Percentiles rank a stretch among this genome's conserved stretches.
Evolutionary conservation across 2,888 invertebrate genomes (phyloP).

Genomic region (Torymus texanus): DNA sequence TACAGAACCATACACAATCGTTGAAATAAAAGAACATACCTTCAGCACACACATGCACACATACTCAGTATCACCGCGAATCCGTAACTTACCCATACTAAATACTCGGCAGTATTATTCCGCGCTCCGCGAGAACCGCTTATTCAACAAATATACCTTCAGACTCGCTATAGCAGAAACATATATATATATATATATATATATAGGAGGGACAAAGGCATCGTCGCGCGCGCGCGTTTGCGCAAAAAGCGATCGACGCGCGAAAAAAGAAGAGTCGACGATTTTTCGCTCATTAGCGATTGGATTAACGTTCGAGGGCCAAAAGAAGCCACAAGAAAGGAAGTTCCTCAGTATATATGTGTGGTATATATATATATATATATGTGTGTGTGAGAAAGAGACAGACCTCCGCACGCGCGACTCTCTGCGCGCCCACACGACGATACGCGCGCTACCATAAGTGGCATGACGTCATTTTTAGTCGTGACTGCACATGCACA

Average conservation of each 20-base stretch:
- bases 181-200: neutral
- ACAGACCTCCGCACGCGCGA: conserved; percentile 59
- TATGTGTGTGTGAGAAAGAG: too few species aligned
- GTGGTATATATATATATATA: too few species aligned
- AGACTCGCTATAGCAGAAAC: too few species aligned
- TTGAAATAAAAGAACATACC: too few species aligned
- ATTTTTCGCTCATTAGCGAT: conserved; percentile 50
- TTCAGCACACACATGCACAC: too few species aligned
- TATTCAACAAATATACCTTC: conserved; percentile 11
- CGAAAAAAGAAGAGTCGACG: neutral
- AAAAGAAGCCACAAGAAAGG: neutral
- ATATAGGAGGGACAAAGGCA: neutral
- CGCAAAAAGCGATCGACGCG: conserved; percentile 13
- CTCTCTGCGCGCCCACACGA: conserved; percentile 62
- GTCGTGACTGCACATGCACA: conserved; percentile 64
- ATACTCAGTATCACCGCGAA: neutral
- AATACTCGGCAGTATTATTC: neutral
- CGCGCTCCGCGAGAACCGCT: conserved; percentile 13
- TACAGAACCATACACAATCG: too few species aligned
- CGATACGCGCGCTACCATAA: conserved; percentile 65
- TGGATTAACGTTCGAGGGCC: conserved; percentile 14
- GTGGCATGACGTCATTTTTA: conserved; percentile 69
- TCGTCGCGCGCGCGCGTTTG: neutral
- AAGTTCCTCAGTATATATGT: neutral
- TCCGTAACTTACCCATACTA: conserved; percentile 24